Evolutionary conservation across 2,113 vertebrate species (phyloP).

Genomic region (Clinocottus analis): DNA sequence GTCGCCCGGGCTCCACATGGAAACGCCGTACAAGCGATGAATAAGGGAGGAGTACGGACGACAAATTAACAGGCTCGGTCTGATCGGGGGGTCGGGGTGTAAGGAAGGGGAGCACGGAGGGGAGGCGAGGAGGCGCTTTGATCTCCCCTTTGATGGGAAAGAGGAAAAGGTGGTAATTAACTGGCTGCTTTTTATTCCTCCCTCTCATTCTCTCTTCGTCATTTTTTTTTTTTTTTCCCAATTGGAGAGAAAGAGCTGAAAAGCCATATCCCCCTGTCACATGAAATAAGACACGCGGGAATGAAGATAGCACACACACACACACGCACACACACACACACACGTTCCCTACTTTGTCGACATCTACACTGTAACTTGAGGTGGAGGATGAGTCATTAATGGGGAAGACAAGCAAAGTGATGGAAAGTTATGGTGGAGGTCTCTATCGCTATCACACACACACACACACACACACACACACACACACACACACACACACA

Average conservation of each 20-base stretch:
- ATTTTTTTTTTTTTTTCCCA: slow-evolving; percentile 37
- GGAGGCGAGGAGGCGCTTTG: slow-evolving; percentile 56
- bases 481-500: slow-evolving; percentile 3
- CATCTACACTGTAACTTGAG: slow-evolving; percentile 23
- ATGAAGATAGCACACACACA: slow-evolving; percentile 16
- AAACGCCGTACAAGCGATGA: slow-evolving; percentile 7
- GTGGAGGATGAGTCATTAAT: slow-evolving; percentile 57
- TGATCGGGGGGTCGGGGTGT: slow-evolving; percentile 20
- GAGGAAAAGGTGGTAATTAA: slow-evolving; percentile 75
- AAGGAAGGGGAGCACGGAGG: background rate
- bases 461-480: background rate
- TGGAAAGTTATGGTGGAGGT: slow-evolving; percentile 8
- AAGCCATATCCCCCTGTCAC: slow-evolving; percentile 57
- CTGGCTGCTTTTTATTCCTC: slow-evolving; percentile 63
- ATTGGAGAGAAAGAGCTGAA: slow-evolving; percentile 47
- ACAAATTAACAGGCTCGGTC: slow-evolving; percentile 58
- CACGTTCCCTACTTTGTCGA: slow-evolving; percentile 13
- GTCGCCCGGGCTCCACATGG: slow-evolving; percentile 6
- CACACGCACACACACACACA: slow-evolving; percentile 10
- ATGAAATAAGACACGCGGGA: slow-evolving; percentile 33
- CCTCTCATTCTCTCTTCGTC: slow-evolving; percentile 21
- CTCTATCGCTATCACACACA: slow-evolving; percentile 21
- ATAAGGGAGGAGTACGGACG: slow-evolving; percentile 32
- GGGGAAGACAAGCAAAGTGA: slow-evolving; percentile 37
- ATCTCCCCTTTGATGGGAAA: slow-evolving; percentile 74